Percentiles rank a stretch among this genome's conserved stretches.
Conservation (phyloP, 2,113 vertebrate genomes). For the Tragelaphus buxtoni region DNA sequence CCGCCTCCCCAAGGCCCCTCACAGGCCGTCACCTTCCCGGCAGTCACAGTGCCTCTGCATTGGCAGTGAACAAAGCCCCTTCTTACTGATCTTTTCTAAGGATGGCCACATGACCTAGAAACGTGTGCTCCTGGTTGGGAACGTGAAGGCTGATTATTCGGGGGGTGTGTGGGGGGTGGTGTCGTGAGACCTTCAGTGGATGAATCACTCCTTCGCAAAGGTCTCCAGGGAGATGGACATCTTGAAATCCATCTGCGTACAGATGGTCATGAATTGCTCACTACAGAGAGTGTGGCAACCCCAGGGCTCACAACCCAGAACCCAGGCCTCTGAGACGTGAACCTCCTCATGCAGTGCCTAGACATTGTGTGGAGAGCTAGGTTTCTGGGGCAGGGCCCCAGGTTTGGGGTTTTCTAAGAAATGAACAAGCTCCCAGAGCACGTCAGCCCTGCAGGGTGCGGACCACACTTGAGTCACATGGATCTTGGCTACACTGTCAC, state of each 20-base stretch:
- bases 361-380: neutral
- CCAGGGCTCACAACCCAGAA: neutral
- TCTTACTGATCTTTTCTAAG: neutral
- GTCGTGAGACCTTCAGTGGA: neutral
- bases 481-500: neutral
- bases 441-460: neutral
- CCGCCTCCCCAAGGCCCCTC: neutral
- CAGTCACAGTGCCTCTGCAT: neutral
- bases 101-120: neutral
- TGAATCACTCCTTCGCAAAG: neutral
- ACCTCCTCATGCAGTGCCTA: neutral
- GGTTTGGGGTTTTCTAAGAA: neutral
- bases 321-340: neutral
- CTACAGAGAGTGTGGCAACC: neutral
- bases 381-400: neutral
- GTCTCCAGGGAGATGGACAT: neutral
- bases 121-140: neutral
- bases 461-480: no score
- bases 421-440: neutral
- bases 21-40: neutral
- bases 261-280: neutral
- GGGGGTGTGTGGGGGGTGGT: accelerated
- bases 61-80: neutral
- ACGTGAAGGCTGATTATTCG: neutral
- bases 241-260: neutral